A percentile compares a stretch with the other conserved stretches of the same genome.
Conservation (phyloP, 1,140 invertebrate genomes). For the Drosophila nigrodunni region DNA sequence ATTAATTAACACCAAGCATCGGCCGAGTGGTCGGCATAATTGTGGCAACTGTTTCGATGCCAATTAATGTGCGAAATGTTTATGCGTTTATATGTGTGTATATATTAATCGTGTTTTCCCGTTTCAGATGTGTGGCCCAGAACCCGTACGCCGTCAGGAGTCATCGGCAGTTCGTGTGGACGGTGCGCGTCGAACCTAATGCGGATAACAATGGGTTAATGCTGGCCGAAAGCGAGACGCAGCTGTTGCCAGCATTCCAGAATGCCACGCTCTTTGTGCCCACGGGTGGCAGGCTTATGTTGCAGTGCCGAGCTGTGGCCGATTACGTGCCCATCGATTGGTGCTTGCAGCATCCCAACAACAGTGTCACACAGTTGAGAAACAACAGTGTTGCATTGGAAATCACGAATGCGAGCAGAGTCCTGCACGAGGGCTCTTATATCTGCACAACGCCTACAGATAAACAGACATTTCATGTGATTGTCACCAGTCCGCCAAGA, state of each 20-base stretch:
- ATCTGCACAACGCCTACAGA: constrained; percentile 67
- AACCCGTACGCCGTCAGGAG: constrained; percentile 64
- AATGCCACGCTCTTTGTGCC: constrained; percentile 71
- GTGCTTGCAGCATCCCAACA: constrained; percentile 61
- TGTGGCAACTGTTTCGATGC: constrained; percentile 54
- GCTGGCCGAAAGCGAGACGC: constrained; percentile 23
- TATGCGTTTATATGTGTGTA: not conserved
- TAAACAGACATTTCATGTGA: constrained; percentile 71
- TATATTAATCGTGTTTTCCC: not conserved
- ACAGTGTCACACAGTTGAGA: constrained; percentile 52
- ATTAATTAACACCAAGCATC: constrained; percentile 76
- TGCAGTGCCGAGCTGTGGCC: constrained; percentile 65
- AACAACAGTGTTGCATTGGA: constrained; percentile 71
- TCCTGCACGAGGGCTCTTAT: constrained; percentile 68
- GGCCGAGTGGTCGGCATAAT: constrained; percentile 50
- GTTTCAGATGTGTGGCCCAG: constrained; percentile 77
- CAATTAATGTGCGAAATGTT: constrained; percentile 64
- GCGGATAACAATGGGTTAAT: constrained; percentile 9
- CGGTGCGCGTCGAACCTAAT: constrained; percentile 59
- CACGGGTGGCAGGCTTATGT: constrained; percentile 53
- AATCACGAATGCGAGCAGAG: constrained; percentile 55
- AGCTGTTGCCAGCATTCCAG: constrained; percentile 73
- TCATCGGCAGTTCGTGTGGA: constrained; percentile 74
- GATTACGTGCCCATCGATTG: constrained; percentile 73
- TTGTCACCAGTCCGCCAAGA: constrained; percentile 72